Base-by-base conservation (phyloP, 1,140 invertebrate genomes). In the Mylabris phalerata region DNA sequence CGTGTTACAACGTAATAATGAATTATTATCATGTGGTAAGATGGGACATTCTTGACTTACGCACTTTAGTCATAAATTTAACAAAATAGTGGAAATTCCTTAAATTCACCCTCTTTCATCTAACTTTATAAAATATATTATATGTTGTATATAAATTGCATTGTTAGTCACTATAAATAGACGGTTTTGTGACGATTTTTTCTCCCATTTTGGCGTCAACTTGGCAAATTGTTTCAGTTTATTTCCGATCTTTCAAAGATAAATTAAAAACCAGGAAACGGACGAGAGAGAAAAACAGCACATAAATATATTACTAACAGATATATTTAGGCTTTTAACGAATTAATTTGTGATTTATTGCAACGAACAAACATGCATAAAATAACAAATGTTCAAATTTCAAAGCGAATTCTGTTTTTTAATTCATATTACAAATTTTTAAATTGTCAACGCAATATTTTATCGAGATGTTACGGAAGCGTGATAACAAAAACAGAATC, bases 151-250 rank as follows among this genome's bases (percentile, higher is more conserved):
- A 62, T 59, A 59, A 59, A 59, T 62, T 58, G 59, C 50, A 52
- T 50, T 58, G 55, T 62, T 62, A 59, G 59, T 59, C 60, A 54
- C 55, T 56, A 62, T 62, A 55, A 62, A 59, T 61, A 60, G 52
- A 52, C 42, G 40, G 39, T 55, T 52, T 49, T 44, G 48, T 44
- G 59, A 61, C 59, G 51, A 61, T 43, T 57, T 61, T 57, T 61
- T 54, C 19, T 54, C 43, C 48, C 7, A 32, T 5, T 32, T 32
- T 32, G 32, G 38, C 43, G 25, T 43, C 52, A 61, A 57, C 54
- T 55, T 60, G 58, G 44, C 27, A 55, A 60, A 60, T 60, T 60
- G 58, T 60, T 55, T 55, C 32, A 40, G 44, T 52, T 51, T 26
- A 27, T 25, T 38, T 38, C 26, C 25, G n/a, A 10, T 25, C 40